phyloP scores from a whole-genome alignment of 2,888 invertebrate genomes.

The Ochropacha duplaris region DNA sequence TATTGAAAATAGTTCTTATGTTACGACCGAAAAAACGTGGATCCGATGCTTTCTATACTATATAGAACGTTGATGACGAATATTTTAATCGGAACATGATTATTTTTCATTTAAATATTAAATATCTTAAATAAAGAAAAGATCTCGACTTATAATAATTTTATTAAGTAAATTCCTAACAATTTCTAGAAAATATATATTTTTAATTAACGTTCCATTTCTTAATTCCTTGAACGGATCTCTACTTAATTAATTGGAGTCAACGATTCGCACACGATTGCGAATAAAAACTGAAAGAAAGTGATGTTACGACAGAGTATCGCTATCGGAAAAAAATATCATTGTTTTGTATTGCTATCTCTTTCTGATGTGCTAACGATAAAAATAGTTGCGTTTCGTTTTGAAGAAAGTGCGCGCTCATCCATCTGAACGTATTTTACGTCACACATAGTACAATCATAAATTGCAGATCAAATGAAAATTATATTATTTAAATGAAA shows the following conservation, averaged over 20 bases:
- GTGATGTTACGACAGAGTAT: conserved; percentile 64
- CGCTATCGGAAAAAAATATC: conserved; percentile 50
- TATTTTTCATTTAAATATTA: too few relatives aligned
- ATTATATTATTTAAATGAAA: too few relatives aligned
- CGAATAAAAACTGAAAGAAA: conserved; percentile 68
- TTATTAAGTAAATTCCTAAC: too few relatives aligned
- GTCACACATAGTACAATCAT: conserved; percentile 58
- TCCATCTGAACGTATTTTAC: conserved; percentile 61
- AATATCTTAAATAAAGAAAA: too few relatives aligned
- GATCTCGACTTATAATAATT: too few relatives aligned
- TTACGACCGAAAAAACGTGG: neutral
- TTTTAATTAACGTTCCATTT: neutral
- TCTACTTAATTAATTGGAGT: conserved; percentile 47
- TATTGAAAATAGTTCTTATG: too few relatives aligned
- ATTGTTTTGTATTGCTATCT: conserved; percentile 65
- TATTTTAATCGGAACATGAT: too few relatives aligned
- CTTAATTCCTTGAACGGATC: conserved; percentile 13
- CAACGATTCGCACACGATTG: conserved; percentile 60
- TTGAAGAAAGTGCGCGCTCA: conserved; percentile 76
- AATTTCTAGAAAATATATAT: neutral
- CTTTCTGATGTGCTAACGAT: conserved; percentile 35
- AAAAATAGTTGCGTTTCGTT: conserved; percentile 41
- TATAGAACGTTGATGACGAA: too few relatives aligned
- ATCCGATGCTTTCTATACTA: neutral
- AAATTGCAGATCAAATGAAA: conserved; percentile 12